These are phyloP conservation scores for Melanostigma gelatinosum DNA, from an alignment of 2,113 vertebrate genomes.

Conservation along the genomic window DNA sequence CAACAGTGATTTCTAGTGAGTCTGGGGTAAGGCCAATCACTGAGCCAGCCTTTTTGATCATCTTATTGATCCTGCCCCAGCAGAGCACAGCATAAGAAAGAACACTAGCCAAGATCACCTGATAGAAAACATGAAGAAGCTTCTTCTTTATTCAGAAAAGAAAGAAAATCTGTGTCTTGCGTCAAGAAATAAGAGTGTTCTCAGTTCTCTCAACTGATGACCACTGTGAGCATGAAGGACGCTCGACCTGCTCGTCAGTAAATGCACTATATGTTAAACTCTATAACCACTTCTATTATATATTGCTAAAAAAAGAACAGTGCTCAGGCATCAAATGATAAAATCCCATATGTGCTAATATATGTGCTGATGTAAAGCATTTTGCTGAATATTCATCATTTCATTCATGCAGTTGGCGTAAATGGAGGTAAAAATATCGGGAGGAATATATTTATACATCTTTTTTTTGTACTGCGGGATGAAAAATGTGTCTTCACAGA, in stretches of 20 bases:
- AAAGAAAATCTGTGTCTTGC: neutral
- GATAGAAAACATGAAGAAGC: too few relatives aligned
- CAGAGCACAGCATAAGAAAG: too few relatives aligned
- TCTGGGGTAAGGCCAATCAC: too few relatives aligned
- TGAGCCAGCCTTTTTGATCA: too few relatives aligned
- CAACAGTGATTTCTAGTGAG: too few relatives aligned
- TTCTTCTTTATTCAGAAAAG: neutral
- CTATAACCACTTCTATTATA: neutral
- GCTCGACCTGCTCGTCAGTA: neutral
- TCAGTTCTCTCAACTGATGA: conserved; percentile 6
- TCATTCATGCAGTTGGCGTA: neutral
- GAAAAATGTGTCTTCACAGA: neutral
- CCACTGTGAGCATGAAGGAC: neutral
- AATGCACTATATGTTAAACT: neutral
- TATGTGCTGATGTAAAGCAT: neutral
- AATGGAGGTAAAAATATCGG: conserved; percentile 10
- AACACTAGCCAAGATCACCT: too few relatives aligned
- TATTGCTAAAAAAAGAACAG: neutral
- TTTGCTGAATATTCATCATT: neutral
- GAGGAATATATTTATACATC: too few relatives aligned
- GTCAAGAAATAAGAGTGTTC: neutral
- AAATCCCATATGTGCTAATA: neutral
- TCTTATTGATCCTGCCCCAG: too few relatives aligned
- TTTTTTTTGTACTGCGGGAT: neutral
- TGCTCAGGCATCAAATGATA: neutral